phyloP scores from a whole-genome alignment of 2,888 invertebrate genomes.

The Ophion ventricosus region DNA sequence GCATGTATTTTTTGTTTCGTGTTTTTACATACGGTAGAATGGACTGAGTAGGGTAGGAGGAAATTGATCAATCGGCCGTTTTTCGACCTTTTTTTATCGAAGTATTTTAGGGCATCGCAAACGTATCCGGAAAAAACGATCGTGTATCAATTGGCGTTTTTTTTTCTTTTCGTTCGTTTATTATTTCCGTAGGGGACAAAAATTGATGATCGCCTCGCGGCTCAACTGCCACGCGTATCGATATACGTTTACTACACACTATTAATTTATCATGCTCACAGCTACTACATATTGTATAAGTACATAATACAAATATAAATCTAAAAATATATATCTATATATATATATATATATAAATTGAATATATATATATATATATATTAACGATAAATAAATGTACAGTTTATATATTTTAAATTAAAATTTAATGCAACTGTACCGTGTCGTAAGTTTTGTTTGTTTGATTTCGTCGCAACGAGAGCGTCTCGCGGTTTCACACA shows the following conservation, averaged over 20 bases:
- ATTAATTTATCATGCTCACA: slow-evolving; percentile 81
- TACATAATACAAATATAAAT: slow-evolving; percentile 68
- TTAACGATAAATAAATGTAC: slow-evolving; percentile 82
- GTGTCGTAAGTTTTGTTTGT: slow-evolving; percentile 16
- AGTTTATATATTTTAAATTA: slow-evolving; percentile 84
- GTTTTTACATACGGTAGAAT: slow-evolving; percentile 72
- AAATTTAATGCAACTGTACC: slow-evolving; percentile 81
- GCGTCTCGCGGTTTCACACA: not conserved
- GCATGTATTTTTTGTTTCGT: slow-evolving; percentile 64
- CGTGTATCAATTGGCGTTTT: slow-evolving; percentile 24
- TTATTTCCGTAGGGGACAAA: slow-evolving; percentile 60
- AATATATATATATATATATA: slow-evolving; percentile 71
- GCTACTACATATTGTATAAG: slow-evolving; percentile 73
- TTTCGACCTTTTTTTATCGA: slow-evolving; percentile 27
- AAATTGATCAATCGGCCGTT: slow-evolving; percentile 55
- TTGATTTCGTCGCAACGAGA: slow-evolving; percentile 15
- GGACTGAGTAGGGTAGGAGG: slow-evolving; percentile 78
- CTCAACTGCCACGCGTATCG: slow-evolving; percentile 78
- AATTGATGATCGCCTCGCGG: slow-evolving; percentile 71
- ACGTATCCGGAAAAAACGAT: slow-evolving; percentile 23
- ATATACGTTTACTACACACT: slow-evolving; percentile 69
- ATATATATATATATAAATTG: slow-evolving; percentile 73
- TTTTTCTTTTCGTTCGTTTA: slow-evolving; percentile 62
- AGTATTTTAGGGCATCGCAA: slow-evolving; percentile 65
- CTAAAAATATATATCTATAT: slow-evolving; percentile 72